Evolutionary conservation across 2,797 vertebrate species (phyloP).

Genomic region (Pseudomugil gertrudae): DNA sequence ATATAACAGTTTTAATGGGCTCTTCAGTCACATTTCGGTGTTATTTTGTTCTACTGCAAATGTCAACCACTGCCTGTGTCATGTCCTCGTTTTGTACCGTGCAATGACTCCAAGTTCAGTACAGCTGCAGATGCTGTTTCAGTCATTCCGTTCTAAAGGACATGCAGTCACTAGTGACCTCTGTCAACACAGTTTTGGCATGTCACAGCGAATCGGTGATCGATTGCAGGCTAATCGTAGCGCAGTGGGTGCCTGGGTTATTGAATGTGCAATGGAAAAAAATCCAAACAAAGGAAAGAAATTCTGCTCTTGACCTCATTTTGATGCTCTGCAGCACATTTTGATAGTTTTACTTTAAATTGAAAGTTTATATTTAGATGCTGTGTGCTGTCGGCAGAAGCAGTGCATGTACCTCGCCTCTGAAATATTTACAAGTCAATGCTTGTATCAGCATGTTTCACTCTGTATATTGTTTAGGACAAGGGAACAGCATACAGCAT

Average conservation of each 20-base stretch:
- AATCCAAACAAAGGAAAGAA: constrained; percentile 55
- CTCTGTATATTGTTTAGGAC: constrained; percentile 59
- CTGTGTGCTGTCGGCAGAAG: constrained; percentile 13
- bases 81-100: constrained; percentile 44
- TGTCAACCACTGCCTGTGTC: constrained; percentile 37
- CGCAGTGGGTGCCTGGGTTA: constrained; percentile 52
- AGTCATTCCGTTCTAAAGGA: constrained; percentile 37
- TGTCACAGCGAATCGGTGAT: constrained; percentile 56
- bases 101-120: constrained; percentile 28
- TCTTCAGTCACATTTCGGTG: constrained; percentile 25
- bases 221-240: constrained; percentile 56
- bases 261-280: constrained; percentile 65
- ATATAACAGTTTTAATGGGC: constrained; percentile 57
- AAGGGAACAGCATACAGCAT: constrained; percentile 51
- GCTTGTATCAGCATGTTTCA: constrained; percentile 66
- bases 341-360: constrained; percentile 43
- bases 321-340: constrained; percentile 54
- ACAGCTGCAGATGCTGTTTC: constrained; percentile 50
- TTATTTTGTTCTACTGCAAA: constrained; percentile 28
- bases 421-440: constrained; percentile 55
- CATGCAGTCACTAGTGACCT: constrained; percentile 49
- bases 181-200: constrained; percentile 42
- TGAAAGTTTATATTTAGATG: constrained; percentile 67
- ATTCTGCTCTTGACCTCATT: constrained; percentile 60
- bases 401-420: constrained; percentile 41